Base-by-base conservation (phyloP, 2,113 vertebrate species). In the Dissostichus mawsoni region DNA sequence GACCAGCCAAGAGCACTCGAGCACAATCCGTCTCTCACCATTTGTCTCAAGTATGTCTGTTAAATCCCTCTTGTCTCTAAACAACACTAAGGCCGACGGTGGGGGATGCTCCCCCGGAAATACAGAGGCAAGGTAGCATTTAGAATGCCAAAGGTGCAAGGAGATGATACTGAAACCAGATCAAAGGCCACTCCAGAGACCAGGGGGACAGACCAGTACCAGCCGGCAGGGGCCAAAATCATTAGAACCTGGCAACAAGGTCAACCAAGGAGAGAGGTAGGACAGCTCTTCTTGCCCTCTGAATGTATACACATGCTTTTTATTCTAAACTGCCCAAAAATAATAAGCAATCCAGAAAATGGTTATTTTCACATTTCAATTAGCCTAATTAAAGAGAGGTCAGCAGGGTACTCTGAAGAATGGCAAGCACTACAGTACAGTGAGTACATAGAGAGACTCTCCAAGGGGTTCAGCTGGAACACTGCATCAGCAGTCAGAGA, bases 361-460 rank as follows among this genome's bases (percentile, higher is more conserved):
- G 87, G 90, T 90, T 92, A 90, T 90, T 91, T 89, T 90, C 78
- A 70, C 86, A 82, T 92, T 90, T 92, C 93, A 93, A 94, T 95
- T 94, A 93, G 90, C 87, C 92, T 93, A 91, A 94, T 94, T 94
- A 93, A 92, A 92, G 86, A 65, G 81, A 76, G 86, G 86, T 84
- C 87, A 90, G 84, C 81, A 23, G 79, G 78, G 80, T 72, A 81
- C 75, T 74, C 68, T 18, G 79, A 78, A 81, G 80, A 87, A 81
- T 74, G 80, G 68, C 74, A 76, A 79, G 78, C 71, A 45, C 57
- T 56, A 59, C 61, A 29, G 41, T 13, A 56, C 33, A 29, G 70
- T 78, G 81, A 53, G 70, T 16, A 41, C 36, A 8, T 41, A 36
- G 44, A 69, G 66, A 68, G 83, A 56, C 75, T 84, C 90, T 91